Evolutionary conservation across 2,797 vertebrate genomes (phyloP).

Genomic region (Channallabes apus): DNA sequence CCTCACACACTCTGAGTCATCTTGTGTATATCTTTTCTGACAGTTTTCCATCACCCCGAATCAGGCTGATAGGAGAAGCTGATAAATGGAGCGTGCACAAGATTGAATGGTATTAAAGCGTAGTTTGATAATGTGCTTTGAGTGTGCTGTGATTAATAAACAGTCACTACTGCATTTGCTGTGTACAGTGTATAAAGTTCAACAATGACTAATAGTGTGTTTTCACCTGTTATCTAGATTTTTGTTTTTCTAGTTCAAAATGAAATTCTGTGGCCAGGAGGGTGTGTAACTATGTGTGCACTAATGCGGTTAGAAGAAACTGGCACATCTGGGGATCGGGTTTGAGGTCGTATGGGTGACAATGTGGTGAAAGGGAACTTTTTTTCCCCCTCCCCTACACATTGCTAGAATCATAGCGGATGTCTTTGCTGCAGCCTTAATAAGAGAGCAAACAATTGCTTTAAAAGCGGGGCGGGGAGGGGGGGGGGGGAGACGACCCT

Average conservation of each 20-base stretch:
- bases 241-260: slow-evolving; percentile 3
- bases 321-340: slow-evolving; percentile 7
- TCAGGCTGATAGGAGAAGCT: slow-evolving; percentile 5
- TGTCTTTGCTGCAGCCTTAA: neutral
- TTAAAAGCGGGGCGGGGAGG: too few relatives aligned
- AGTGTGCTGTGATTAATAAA: slow-evolving; percentile 8
- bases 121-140: neutral
- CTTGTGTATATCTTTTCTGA: slow-evolving; percentile 4
- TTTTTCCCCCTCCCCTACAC: neutral
- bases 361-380: slow-evolving; percentile 16
- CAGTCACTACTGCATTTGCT: neutral
- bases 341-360: slow-evolving; percentile 25
- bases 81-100: slow-evolving; percentile 8
- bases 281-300: neutral
- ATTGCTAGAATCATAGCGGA: neutral
- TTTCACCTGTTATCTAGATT: neutral
- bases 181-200: neutral
- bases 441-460: neutral
- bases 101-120: slow-evolving; percentile 4
- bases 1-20: slow-evolving; percentile 15
- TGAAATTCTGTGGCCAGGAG: slow-evolving; percentile 3
- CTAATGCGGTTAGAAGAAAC: slow-evolving; percentile 12
- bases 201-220: slow-evolving; percentile 12
- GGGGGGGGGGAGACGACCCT: neutral
- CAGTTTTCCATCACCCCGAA: neutral